Evolutionary conservation across 2,888 invertebrate species (phyloP).

Genomic region (Hartigia nigra): DNA sequence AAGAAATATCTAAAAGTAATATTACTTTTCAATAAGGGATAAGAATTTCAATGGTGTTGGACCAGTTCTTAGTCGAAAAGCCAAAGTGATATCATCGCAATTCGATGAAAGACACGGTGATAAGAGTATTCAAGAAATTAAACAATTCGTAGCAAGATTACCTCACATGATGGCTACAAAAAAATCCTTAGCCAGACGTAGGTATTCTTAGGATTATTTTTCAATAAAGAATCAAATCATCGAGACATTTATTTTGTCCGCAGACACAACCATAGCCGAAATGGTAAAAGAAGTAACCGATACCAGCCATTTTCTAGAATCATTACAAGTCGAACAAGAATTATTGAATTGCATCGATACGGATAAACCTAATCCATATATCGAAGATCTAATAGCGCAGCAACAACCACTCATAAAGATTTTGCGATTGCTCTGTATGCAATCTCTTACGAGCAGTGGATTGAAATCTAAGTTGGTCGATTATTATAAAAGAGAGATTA

Average conservation of each 20-base stretch:
- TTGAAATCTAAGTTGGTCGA: slow-evolving; percentile 87
- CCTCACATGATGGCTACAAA: slow-evolving; percentile 90
- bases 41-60: slow-evolving; percentile 94
- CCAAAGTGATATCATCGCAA: slow-evolving; percentile 86
- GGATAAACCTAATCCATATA: slow-evolving; percentile 87
- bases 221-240: neutral
- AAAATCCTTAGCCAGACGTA: slow-evolving; percentile 80
- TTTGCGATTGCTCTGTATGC: slow-evolving; percentile 90
- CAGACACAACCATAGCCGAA: slow-evolving; percentile 93
- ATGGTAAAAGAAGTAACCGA: slow-evolving; percentile 89
- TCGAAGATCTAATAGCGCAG: slow-evolving; percentile 92
- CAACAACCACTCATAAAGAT: slow-evolving; percentile 85
- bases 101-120: slow-evolving; percentile 86
- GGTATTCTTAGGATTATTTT: slow-evolving; percentile 35
- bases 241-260: slow-evolving; percentile 38
- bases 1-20: neutral
- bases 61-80: slow-evolving; percentile 84
- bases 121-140: slow-evolving; percentile 94
- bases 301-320: slow-evolving; percentile 80
- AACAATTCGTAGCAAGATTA: slow-evolving; percentile 89
- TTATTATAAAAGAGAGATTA: slow-evolving; percentile 78
- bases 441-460: slow-evolving; percentile 92
- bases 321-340: slow-evolving; percentile 88
- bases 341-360: slow-evolving; percentile 91
- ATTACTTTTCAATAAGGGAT: slow-evolving; percentile 71